Percentiles rank a stretch among this genome's conserved stretches.
phyloP scores from a whole-genome alignment of 2,113 vertebrate genomes.

The Zosterops lateralis region DNA sequence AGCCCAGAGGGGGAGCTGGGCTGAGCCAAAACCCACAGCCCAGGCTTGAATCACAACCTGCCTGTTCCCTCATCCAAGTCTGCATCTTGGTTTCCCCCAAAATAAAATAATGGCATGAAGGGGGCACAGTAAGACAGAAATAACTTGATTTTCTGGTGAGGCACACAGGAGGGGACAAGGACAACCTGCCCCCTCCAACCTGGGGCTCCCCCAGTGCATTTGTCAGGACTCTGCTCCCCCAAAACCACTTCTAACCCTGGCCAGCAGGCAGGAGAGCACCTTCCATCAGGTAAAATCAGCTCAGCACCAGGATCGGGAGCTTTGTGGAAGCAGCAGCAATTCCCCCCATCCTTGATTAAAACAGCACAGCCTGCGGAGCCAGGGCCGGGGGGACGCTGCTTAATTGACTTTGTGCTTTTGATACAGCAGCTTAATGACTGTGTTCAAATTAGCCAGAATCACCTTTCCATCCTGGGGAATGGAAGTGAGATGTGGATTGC shows the following conservation, averaged over 20 bases:
- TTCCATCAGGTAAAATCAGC: neutral
- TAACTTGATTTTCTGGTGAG: neutral
- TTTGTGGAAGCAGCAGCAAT: neutral
- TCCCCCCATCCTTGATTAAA: conserved; percentile 11
- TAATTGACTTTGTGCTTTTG: conserved; percentile 25
- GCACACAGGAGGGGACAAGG: neutral
- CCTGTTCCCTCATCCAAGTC: neutral
- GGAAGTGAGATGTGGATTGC: neutral
- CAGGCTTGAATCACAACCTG: neutral
- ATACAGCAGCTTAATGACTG: neutral
- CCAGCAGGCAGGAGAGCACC: neutral
- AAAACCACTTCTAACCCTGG: neutral
- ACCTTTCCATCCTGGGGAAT: conserved; percentile 3
- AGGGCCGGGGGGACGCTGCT: fast-evolving
- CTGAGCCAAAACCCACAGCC: neutral
- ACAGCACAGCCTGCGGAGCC: neutral
- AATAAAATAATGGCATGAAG: neutral
- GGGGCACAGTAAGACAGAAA: fast-evolving
- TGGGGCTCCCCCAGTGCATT: neutral
- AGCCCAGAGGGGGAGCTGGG: fast-evolving
- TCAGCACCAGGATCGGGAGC: neutral
- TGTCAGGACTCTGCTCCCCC: neutral
- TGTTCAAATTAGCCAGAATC: conserved; percentile 29
- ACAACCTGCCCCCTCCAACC: fast-evolving
- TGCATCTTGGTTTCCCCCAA: neutral